Percentiles rank a stretch among this genome's conserved stretches.
Conservation (phyloP, 2,888 invertebrate species). For the Lasius fuliginosus region DNA sequence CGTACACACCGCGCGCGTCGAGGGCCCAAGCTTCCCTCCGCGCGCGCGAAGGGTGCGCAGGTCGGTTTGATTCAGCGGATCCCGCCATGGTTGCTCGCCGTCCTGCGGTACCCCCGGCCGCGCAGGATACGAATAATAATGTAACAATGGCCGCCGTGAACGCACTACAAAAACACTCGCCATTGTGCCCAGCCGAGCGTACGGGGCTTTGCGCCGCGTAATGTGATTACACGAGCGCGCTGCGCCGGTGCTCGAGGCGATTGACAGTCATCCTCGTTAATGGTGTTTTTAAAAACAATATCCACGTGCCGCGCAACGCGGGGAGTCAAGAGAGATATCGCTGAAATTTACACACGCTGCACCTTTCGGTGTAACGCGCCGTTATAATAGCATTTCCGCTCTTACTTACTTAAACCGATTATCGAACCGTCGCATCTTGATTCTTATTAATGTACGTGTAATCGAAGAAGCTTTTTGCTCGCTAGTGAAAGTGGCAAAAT, state of each 20-base stretch:
- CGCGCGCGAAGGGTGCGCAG: constrained; percentile 62
- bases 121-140: constrained; percentile 84
- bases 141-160: constrained; percentile 85
- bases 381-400: constrained; percentile 38
- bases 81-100: constrained; percentile 70
- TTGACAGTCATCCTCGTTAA: constrained; percentile 85
- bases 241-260: constrained; percentile 76
- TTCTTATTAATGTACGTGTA: neutral
- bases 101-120: constrained; percentile 62
- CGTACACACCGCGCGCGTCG: constrained; percentile 64
- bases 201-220: constrained; percentile 73
- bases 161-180: constrained; percentile 81
- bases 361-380: constrained; percentile 41
- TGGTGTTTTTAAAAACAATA: constrained; percentile 86
- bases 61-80: constrained; percentile 73
- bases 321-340: constrained; percentile 71
- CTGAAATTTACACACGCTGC: constrained; percentile 61
- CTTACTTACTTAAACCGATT: constrained; percentile 19
- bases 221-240: constrained; percentile 82
- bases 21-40: constrained; percentile 54
- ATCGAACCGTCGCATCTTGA: constrained; percentile 11
- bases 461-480: neutral
- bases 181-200: constrained; percentile 78
- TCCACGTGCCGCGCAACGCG: constrained; percentile 76
- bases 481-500: neutral